Percentiles rank a stretch among this genome's conserved stretches.
Evolutionary conservation across 23 tunicate species (phyloP).

Genomic region (Corella eumyota): DNA sequence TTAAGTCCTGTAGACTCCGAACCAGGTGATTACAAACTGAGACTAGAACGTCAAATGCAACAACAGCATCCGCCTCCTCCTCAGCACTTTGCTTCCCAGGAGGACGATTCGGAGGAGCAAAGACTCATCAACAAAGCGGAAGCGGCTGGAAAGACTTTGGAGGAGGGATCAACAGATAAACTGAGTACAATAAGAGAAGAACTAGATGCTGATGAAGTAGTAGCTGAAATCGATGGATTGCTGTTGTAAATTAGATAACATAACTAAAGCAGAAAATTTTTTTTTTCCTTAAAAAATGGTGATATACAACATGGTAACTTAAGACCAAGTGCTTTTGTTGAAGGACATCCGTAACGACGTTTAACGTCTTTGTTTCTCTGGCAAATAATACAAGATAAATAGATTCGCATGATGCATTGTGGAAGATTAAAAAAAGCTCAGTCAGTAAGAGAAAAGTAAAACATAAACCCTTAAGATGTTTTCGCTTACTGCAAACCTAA

Average conservation of each 20-base stretch:
- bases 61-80: conserved; percentile 14
- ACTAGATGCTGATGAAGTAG: conserved; percentile 75
- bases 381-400: too few species aligned
- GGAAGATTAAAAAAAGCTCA: too few species aligned
- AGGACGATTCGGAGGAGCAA: background rate
- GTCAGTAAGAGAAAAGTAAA: too few species aligned
- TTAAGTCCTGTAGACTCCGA: conserved; percentile 30
- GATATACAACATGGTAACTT: too few species aligned
- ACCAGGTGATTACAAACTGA: conserved; percentile 35
- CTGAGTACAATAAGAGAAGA: conserved; percentile 65
- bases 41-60: conserved; percentile 13
- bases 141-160: too few species aligned
- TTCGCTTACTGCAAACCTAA: too few species aligned
- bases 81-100: conserved; percentile 2
- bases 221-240: conserved; percentile 62
- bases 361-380: too few species aligned
- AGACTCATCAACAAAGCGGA: conserved; percentile 5
- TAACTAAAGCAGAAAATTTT: background rate
- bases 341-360: too few species aligned
- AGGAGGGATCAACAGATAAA: conserved; percentile 26
- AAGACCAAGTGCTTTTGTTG: too few species aligned
- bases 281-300: too few species aligned
- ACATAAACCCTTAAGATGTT: too few species aligned
- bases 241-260: conserved; percentile 11
- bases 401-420: too few species aligned